Evolutionary conservation across 2,113 vertebrate species (phyloP), one percentile per base, ranked within the genome.

Genomic region (Arothron firmamentum): DNA sequence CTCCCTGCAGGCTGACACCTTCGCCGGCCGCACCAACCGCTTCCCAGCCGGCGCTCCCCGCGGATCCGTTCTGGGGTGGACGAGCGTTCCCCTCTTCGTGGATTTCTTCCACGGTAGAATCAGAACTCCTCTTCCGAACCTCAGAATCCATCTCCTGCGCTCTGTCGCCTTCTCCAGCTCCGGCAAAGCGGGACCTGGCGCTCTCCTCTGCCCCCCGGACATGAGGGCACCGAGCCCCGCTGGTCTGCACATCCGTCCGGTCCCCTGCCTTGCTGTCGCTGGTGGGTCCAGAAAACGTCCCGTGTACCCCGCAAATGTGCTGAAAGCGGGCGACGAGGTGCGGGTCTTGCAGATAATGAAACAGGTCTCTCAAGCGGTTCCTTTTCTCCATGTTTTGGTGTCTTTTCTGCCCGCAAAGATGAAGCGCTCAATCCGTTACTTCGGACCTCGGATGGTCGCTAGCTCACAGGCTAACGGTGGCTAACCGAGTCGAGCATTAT

Each of bases 251-350:
- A 2, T 48, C 68, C 67, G 34, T 74, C 67, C 52, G 77, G 17
- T 43, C 76, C n/a, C 52, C 28, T 23, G 31, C 48, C 19, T 21
- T 45, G 25, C 45, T 19, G 66, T 43, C n/a, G 41, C 51, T 20
- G 58, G 51, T 48, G 66, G 67, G 56, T 59, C 56, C 60, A 25
- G 72, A 58, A 49, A 85, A 80, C 1, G 87, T 77, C 10, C 69
- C 88, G 25, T 88, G 88, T 17, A 97, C 94, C 0, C 96, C 96
- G 58, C 96, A 98, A 3, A 94, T 52, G 41, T 77, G 83, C 88
- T 98, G 96, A 70, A 98, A 98, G 5, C 87, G 75, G n/a, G 95
- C 95, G 59, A 98, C 96, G 8, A 91, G 92, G 57, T 85, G 86
- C 2, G 96, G 94, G 80, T 98, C 94, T 70, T 92, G 93, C 51